Base-by-base conservation (phyloP, 1,140 invertebrate genomes). In the Ostrea denselamellosa region DNA sequence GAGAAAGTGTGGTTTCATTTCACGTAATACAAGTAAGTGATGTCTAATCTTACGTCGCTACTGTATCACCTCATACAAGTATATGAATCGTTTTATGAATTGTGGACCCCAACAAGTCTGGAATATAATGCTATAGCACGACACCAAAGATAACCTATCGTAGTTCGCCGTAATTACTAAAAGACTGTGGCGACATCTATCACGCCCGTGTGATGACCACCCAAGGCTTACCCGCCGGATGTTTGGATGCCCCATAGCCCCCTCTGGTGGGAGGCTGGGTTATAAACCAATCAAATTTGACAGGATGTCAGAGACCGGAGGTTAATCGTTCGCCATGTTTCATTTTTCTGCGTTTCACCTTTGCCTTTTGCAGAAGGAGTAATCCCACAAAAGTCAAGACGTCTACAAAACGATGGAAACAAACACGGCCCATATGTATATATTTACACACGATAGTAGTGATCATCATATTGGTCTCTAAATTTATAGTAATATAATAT, bases 221-320 rank as follows among this genome's bases (percentile, higher is more conserved):
- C 68, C 68, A 77, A 44, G 68, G 68, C 22, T 77, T 77, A 77
- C 68, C 22, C 25, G 68, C 68, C 68, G 22, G 68, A 77, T 77
- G 68, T 77, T 77, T 12, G 68, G 25, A 77, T 77, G 68, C 25
- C 68, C 68, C 25, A 77, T 34, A 77, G 68, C 68, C 68, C 68
- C 68, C 68, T 77, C 68, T 77, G 28, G 68, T 77, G 68, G 65
- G 25, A 28, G 28, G 68, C 22, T 34, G 25, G 28, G 68, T 77
- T 77, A 77, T 77, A 77, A 77, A 77, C 68, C 68, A 77, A 77
- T 77, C 68, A 77, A 25, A 77, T 77, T 77, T 77, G 68, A 77
- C 68, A 77, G 25, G 68, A 77, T 34, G 68, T 77, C 68, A 77
- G 68, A 34, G 28, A 77, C 68, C 68, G 68, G 68, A 77, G 68